Conservation (phyloP, 2,113 vertebrate genomes). For the Rhynchomys soricoides region DNA sequence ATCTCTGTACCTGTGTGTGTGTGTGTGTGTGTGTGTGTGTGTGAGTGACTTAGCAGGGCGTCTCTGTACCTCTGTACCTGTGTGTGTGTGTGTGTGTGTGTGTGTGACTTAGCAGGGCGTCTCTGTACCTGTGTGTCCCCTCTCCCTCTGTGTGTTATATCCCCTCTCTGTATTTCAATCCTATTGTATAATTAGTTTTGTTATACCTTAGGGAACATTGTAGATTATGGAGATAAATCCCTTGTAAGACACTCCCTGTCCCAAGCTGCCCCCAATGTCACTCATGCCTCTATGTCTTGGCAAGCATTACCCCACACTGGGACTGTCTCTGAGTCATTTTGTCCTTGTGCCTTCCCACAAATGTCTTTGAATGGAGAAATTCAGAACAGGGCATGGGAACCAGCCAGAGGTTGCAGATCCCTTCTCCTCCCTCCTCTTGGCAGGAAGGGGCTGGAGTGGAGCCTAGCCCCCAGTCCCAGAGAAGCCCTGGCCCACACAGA, state of each 20-base stretch:
- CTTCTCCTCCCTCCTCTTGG: conserved; percentile 4
- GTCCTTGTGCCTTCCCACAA: conserved; percentile 31
- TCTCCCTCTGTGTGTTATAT: not conserved
- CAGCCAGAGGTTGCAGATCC: not conserved
- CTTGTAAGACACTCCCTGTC: not conserved
- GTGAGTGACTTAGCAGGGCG: too few species aligned
- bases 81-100: not conserved
- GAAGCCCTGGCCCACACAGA: not conserved
- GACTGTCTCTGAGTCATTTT: not conserved
- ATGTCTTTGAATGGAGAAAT: conserved; percentile 33
- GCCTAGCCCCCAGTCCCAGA: not conserved
- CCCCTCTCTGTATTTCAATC: not conserved
- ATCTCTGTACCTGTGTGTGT: not conserved
- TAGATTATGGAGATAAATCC: not conserved
- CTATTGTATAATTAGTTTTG: not conserved
- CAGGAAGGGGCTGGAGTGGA: not conserved
- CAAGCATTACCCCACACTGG: not conserved
- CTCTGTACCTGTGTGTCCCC: accelerated
- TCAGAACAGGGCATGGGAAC: conserved; percentile 59
- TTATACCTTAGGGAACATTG: not conserved
- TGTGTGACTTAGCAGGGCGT: too few species aligned
- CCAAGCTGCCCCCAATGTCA: not conserved
- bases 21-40: accelerated
- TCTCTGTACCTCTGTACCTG: too few species aligned
- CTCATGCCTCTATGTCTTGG: not conserved